phyloP scores from a whole-genome alignment of 1,140 invertebrate genomes.

The Ctenoplectra terminalis region DNA sequence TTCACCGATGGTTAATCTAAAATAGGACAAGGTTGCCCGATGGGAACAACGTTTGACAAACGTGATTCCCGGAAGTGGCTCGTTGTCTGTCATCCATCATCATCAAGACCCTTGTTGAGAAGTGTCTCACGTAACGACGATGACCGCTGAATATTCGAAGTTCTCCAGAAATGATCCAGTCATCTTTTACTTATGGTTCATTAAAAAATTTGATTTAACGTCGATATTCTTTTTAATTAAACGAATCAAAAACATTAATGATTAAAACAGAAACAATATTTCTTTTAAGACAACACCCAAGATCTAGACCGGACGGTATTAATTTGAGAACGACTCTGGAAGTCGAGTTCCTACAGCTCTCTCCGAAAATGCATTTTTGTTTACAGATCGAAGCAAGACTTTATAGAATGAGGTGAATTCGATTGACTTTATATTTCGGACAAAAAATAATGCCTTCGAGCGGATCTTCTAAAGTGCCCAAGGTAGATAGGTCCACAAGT shows the following conservation, averaged over 20 bases:
- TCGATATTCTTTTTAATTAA: not conserved
- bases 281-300: not conserved
- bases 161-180: constrained; percentile 28
- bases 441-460: constrained; percentile 67
- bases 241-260: not conserved
- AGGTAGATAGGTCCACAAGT: constrained; percentile 77
- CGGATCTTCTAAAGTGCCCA: constrained; percentile 51
- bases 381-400: constrained; percentile 17
- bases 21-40: constrained; percentile 77
- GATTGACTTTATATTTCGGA: constrained; percentile 4
- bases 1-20: constrained; percentile 56
- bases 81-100: constrained; percentile 79
- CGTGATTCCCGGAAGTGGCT: constrained; percentile 78
- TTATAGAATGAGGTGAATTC: constrained; percentile 61
- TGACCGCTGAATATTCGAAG: constrained; percentile 55
- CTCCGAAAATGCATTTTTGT: not conserved
- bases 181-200: not conserved
- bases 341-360: not conserved
- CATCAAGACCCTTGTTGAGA: constrained; percentile 72
- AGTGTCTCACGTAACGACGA: constrained; percentile 62
- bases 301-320: not conserved
- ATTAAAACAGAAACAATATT: not conserved
- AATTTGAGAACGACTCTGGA: not conserved
- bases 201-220: not conserved
- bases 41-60: constrained; percentile 72